Percentiles rank a stretch among this genome's conserved stretches.
phyloP scores from a whole-genome alignment of 2,888 invertebrate species.

The Thereva nobilitata region DNA sequence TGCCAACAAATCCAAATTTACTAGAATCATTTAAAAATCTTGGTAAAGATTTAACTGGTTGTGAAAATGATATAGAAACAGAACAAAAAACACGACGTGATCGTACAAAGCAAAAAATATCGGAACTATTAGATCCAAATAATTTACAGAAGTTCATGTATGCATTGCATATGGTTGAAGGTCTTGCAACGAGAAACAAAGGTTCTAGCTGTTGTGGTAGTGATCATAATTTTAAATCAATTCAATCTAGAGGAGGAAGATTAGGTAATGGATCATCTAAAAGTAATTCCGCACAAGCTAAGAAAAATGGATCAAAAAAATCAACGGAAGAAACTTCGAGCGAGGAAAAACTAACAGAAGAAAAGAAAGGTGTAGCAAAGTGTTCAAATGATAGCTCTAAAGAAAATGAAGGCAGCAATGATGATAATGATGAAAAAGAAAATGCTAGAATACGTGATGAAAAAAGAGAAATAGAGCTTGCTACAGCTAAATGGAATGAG shows the following conservation, averaged over 20 bases:
- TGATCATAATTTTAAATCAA: slow-evolving; percentile 37
- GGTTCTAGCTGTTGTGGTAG: slow-evolving; percentile 35
- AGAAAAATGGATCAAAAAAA: slow-evolving; percentile 40
- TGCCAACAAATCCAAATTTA: slow-evolving; percentile 87
- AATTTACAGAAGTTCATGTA: slow-evolving; percentile 96
- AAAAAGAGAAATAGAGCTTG: slow-evolving; percentile 36
- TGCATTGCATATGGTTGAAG: slow-evolving; percentile 88
- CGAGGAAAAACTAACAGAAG: slow-evolving; percentile 42
- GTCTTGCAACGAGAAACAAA: slow-evolving; percentile 58
- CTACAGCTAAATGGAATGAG: slow-evolving; percentile 67
- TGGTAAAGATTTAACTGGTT: slow-evolving; percentile 57
- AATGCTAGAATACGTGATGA: slow-evolving; percentile 35
- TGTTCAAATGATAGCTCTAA: slow-evolving; percentile 1
- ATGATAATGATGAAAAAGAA: slow-evolving; percentile 40
- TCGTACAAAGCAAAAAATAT: slow-evolving; percentile 59
- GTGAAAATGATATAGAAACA: slow-evolving; percentile 48
- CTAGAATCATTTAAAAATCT: slow-evolving; percentile 78
- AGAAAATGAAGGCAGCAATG: slow-evolving; percentile 26
- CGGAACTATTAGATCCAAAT: slow-evolving; percentile 80
- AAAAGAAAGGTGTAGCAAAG: slow-evolving; percentile 12
- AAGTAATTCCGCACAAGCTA: slow-evolving; percentile 32
- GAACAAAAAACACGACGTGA: slow-evolving; percentile 53
- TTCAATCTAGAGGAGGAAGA: slow-evolving; percentile 44
- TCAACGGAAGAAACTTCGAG: slow-evolving; percentile 40
- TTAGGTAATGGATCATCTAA: slow-evolving; percentile 35